A percentile compares a stretch with the other conserved stretches of the same genome.
phyloP scores from a whole-genome alignment of 1,140 invertebrate species.

The Nymphalis io region DNA sequence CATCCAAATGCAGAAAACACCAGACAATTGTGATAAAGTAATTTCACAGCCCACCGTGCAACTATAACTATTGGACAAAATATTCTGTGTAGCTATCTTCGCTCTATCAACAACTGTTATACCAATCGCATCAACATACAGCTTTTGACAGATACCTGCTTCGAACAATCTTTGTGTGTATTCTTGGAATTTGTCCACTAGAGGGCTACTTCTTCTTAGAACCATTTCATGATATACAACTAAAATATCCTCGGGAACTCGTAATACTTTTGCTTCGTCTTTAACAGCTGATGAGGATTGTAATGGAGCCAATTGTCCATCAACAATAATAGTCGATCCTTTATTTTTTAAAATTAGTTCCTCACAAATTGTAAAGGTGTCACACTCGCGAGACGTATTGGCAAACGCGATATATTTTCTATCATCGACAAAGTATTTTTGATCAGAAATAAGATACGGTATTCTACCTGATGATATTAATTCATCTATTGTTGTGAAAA shows the following conservation, averaged over 20 bases:
- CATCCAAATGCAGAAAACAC: slow-evolving; percentile 56
- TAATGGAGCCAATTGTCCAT: slow-evolving; percentile 38
- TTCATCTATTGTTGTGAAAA: slow-evolving; percentile 54
- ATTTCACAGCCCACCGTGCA: slow-evolving; percentile 45
- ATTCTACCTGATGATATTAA: slow-evolving; percentile 50
- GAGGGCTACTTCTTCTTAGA: slow-evolving; percentile 50
- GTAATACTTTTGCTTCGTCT: slow-evolving; percentile 58
- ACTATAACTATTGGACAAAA: slow-evolving; percentile 59
- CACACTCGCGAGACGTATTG: slow-evolving; percentile 53
- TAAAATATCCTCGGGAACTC: slow-evolving; percentile 50
- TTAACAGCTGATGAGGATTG: slow-evolving; percentile 54
- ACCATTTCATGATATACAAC: slow-evolving; percentile 68
- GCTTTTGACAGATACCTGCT: slow-evolving; percentile 57
- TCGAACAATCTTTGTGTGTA: slow-evolving; percentile 55
- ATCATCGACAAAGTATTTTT: slow-evolving; percentile 61
- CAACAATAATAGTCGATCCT: slow-evolving; percentile 49
- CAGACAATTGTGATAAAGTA: slow-evolving; percentile 43
- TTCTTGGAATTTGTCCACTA: slow-evolving; percentile 42
- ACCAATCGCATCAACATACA: slow-evolving; percentile 59
- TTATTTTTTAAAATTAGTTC: slow-evolving; percentile 45
- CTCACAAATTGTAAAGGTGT: slow-evolving; percentile 51
- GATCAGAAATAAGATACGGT: slow-evolving; percentile 42
- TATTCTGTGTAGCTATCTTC: slow-evolving; percentile 48
- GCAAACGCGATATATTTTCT: slow-evolving; percentile 51
- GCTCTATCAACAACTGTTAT: slow-evolving; percentile 52